A percentile compares a stretch with the other conserved stretches of the same genome.
These are phyloP conservation scores for Odontocolon sp. DNA, from an alignment of 2,888 invertebrate genomes.

Conservation along the genomic window DNA sequence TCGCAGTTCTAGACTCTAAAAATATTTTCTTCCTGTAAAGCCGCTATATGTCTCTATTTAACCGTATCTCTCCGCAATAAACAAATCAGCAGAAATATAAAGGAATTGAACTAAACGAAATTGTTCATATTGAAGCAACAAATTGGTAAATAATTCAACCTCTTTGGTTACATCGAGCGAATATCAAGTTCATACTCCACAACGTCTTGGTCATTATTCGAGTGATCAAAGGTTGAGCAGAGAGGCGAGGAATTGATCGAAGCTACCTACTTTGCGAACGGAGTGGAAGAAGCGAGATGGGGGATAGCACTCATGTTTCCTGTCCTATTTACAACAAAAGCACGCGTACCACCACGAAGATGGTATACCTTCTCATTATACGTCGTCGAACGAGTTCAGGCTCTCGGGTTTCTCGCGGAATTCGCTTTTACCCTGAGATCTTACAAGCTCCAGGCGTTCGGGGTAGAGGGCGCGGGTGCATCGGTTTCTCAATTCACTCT, in stretches of 20 bases:
- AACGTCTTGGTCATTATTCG: not conserved
- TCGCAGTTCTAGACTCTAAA: no score
- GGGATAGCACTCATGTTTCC: slow-evolving; percentile 24
- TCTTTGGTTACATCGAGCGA: not conserved
- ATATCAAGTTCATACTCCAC: not conserved
- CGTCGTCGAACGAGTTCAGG: not conserved
- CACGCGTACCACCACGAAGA: not conserved
- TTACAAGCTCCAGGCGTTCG: no score
- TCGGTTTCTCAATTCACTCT: not conserved
- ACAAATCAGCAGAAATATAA: not conserved
- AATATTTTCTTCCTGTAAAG: no score
- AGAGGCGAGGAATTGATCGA: not conserved
- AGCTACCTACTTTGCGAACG: slow-evolving; percentile 13
- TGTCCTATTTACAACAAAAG: slow-evolving; percentile 36
- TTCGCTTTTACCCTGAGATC: slow-evolving; percentile 1
- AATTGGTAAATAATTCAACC: not conserved
- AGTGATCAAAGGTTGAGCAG: not conserved
- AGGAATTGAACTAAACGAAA: not conserved
- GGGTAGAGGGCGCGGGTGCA: no score
- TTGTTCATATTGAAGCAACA: not conserved
- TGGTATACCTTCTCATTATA: slow-evolving; percentile 24
- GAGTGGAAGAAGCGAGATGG: not conserved
- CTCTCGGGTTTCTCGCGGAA: slow-evolving; percentile 23
- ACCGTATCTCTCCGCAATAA: no score
- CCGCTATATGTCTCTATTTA: no score